Evolutionary conservation across 2,888 invertebrate genomes (phyloP).

Genomic region (Chromoteleia sp.): DNA sequence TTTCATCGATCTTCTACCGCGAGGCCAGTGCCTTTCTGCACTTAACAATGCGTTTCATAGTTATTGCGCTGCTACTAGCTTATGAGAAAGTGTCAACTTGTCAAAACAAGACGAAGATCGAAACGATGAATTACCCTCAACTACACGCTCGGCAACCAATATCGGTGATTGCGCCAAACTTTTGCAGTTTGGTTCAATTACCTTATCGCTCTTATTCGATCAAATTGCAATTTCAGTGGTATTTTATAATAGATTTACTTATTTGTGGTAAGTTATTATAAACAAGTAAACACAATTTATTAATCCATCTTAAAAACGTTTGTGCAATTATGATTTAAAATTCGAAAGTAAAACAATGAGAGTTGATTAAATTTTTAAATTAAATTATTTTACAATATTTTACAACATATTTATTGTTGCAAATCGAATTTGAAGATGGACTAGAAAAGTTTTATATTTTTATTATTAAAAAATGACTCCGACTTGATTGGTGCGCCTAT

Average conservation of each 20-base stretch:
- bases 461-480: too few species aligned
- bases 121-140: constrained; percentile 58
- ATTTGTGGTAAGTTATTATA: too few species aligned
- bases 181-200: constrained; percentile 56
- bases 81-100: constrained; percentile 68
- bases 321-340: too few species aligned
- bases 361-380: too few species aligned
- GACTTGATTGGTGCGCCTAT: too few species aligned
- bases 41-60: constrained; percentile 66
- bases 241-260: constrained; percentile 50
- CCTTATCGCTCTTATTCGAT: constrained; percentile 45
- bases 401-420: too few species aligned
- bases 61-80: constrained; percentile 48
- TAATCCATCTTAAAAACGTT: too few species aligned
- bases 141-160: constrained; percentile 52
- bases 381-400: too few species aligned
- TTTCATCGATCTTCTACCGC: constrained; percentile 62
- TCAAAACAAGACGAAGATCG: constrained; percentile 56
- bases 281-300: too few species aligned
- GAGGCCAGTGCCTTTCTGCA: constrained; percentile 49
- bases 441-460: too few species aligned
- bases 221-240: constrained; percentile 36
- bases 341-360: too few species aligned
- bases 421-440: too few species aligned
- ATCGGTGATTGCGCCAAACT: constrained; percentile 56